These are phyloP conservation scores for Porites lobata DNA, from an alignment of 92 coral and sea anemone genomes.

Conservation along the genomic window DNA sequence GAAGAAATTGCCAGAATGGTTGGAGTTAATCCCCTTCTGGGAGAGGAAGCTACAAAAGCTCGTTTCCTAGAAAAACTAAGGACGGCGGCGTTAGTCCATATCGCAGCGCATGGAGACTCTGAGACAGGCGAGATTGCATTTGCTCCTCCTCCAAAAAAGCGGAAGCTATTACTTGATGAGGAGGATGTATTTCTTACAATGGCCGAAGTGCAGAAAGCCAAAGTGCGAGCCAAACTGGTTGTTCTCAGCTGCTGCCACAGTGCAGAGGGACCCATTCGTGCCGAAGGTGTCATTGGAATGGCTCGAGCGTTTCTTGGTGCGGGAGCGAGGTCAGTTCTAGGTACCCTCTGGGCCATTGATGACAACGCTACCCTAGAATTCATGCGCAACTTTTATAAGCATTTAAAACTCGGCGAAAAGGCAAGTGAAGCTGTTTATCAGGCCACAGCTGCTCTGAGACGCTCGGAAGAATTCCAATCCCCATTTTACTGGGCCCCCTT, in stretches of 20 bases:
- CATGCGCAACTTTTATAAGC: slow-evolving; percentile 37
- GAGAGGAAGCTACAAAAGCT: slow-evolving; percentile 52
- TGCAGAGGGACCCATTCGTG: slow-evolving; percentile 33
- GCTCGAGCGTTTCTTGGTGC: slow-evolving; percentile 64
- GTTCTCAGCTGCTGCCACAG: slow-evolving; percentile 60
- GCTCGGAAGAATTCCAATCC: slow-evolving; percentile 4
- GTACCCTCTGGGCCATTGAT: slow-evolving; percentile 43
- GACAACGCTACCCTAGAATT: slow-evolving; percentile 36
- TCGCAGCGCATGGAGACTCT: slow-evolving; percentile 56
- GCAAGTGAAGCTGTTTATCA: slow-evolving; percentile 42
- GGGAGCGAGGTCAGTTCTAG: slow-evolving; percentile 50
- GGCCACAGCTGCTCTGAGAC: slow-evolving; percentile 39
- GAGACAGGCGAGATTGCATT: slow-evolving; percentile 40
- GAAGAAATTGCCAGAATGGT: slow-evolving; percentile 5
- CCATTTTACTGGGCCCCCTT: slow-evolving; percentile 41
- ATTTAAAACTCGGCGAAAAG: slow-evolving; percentile 19
- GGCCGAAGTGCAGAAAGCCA: slow-evolving; percentile 20
- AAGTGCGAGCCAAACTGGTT: slow-evolving; percentile 46
- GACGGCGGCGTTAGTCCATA: slow-evolving; percentile 26
- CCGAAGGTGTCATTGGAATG: slow-evolving; percentile 56
- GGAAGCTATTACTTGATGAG: slow-evolving; percentile 24
- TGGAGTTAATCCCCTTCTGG: slow-evolving; percentile 14
- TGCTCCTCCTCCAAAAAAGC: slow-evolving; percentile 41
- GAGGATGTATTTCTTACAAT: slow-evolving; percentile 31
- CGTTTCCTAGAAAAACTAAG: slow-evolving; percentile 13